Evolutionary conservation across 2,797 vertebrate genomes (phyloP).

Genomic region (Menidia menidia): DNA sequence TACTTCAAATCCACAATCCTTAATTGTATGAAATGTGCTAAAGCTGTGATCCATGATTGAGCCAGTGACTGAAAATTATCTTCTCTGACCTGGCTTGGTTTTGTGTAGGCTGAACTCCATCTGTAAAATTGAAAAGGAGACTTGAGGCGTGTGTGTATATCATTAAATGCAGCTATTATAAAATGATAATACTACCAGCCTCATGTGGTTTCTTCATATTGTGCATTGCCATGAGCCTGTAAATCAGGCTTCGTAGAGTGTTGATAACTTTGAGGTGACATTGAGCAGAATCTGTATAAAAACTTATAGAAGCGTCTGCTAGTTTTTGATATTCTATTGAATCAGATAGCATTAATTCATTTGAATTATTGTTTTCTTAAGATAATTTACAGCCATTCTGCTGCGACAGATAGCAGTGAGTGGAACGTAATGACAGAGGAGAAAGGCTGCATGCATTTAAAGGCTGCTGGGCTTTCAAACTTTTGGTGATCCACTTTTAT

Average conservation of each 20-base stretch:
- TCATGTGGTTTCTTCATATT: constrained; percentile 69
- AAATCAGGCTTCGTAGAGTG: constrained; percentile 72
- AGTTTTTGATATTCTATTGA: constrained; percentile 72
- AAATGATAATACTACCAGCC: constrained; percentile 73
- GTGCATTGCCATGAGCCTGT: constrained; percentile 74
- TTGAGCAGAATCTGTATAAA: constrained; percentile 78
- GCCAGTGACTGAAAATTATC: constrained; percentile 64
- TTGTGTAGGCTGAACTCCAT: constrained; percentile 71
- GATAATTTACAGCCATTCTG: constrained; percentile 67
- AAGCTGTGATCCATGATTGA: constrained; percentile 76
- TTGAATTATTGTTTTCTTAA: constrained; percentile 73
- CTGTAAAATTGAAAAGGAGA: constrained; percentile 73
- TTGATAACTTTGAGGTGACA: constrained; percentile 83
- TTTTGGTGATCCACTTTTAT: constrained; percentile 36
- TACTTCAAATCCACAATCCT: constrained; percentile 80
- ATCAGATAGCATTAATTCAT: constrained; percentile 77
- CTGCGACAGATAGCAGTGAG: constrained; percentile 61
- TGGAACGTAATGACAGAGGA: constrained; percentile 34
- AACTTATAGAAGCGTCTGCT: constrained; percentile 73
- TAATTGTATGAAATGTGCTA: constrained; percentile 78
- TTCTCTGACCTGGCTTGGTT: constrained; percentile 77
- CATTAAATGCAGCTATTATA: constrained; percentile 79
- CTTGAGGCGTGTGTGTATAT: constrained; percentile 72
- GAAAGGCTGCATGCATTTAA: constrained; percentile 25
- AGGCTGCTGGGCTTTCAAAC: constrained; percentile 38